Evolutionary conservation across 2,113 vertebrate genomes (phyloP).

Genomic region (Mystacornis crossleyi): DNA sequence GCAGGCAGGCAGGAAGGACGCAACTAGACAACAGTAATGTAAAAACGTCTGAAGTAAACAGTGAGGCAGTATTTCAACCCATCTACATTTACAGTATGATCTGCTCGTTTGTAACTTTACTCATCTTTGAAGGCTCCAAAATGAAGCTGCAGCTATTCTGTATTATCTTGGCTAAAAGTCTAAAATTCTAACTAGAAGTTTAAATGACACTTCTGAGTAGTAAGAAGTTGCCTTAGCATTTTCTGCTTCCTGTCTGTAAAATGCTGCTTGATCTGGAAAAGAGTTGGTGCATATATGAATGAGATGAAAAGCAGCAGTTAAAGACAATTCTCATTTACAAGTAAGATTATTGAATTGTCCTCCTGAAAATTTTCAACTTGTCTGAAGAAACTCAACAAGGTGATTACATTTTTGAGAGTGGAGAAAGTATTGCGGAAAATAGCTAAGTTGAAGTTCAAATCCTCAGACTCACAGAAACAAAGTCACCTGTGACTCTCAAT

Average conservation of each 20-base stretch:
- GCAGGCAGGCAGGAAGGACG: not conserved
- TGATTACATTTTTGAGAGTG: slow-evolving; percentile 31
- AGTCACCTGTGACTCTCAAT: not conserved
- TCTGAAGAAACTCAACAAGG: slow-evolving; percentile 59
- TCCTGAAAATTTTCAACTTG: slow-evolving; percentile 52
- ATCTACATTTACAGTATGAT: not conserved
- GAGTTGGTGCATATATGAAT: slow-evolving; percentile 33
- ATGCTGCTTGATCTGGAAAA: not conserved
- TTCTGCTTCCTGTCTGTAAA: slow-evolving; percentile 5
- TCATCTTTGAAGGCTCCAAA: not conserved
- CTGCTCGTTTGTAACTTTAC: not conserved
- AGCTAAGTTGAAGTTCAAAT: slow-evolving; percentile 27
- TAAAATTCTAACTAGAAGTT: not conserved
- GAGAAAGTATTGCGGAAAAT: slow-evolving; percentile 22
- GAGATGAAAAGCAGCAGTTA: slow-evolving; percentile 56
- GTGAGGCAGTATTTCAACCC: not conserved
- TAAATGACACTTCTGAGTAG: not conserved
- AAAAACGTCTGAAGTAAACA: not conserved
- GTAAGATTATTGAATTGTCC: slow-evolving; percentile 49
- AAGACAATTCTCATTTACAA: slow-evolving; percentile 59
- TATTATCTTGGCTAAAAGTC: not conserved
- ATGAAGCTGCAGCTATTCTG: not conserved
- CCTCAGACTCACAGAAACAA: slow-evolving; percentile 36
- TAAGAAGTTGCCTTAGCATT: not conserved
- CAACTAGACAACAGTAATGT: not conserved